Evolutionary conservation across 2,888 invertebrate genomes (phyloP).

Genomic region (Fragum sueziense): DNA sequence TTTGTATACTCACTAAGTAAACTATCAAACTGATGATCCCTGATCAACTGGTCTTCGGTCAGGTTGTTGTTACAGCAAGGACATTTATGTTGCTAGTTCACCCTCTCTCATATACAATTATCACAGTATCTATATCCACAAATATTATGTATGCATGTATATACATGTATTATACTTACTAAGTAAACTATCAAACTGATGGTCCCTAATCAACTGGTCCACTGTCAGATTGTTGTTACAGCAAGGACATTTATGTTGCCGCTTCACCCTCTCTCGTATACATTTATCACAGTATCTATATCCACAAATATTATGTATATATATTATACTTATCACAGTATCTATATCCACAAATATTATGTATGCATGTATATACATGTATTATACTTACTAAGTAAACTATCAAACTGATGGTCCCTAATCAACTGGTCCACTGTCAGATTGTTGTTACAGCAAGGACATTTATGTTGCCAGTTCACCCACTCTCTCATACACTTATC

Average conservation of each 20-base stretch:
- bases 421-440: slow-evolving; percentile 63
- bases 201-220: slow-evolving; percentile 70
- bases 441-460: slow-evolving; percentile 77
- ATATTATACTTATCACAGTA: slow-evolving; percentile 77
- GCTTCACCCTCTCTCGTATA: slow-evolving; percentile 77
- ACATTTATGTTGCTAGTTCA: slow-evolving; percentile 75
- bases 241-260: slow-evolving; percentile 77
- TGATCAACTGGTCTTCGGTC: slow-evolving; percentile 62
- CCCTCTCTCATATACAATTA: slow-evolving; percentile 77
- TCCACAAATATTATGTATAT: too few species aligned
- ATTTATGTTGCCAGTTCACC: slow-evolving; percentile 74
- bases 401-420: slow-evolving; percentile 77
- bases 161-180: too few species aligned
- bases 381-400: slow-evolving; percentile 72
- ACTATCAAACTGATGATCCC: slow-evolving; percentile 76
- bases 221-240: slow-evolving; percentile 69
- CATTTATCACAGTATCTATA: slow-evolving; percentile 78
- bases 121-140: slow-evolving; percentile 80
- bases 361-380: too few species aligned
- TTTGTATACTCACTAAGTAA: slow-evolving; percentile 73
- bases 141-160: too few species aligned
- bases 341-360: slow-evolving; percentile 79
- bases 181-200: slow-evolving; percentile 76
- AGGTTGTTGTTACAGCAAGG: slow-evolving; percentile 77
- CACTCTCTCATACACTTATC: slow-evolving; percentile 77